Percentiles rank a stretch among this genome's conserved stretches.
Conservation (phyloP, 1,140 invertebrate genomes). For the Nephila pilipes region DNA sequence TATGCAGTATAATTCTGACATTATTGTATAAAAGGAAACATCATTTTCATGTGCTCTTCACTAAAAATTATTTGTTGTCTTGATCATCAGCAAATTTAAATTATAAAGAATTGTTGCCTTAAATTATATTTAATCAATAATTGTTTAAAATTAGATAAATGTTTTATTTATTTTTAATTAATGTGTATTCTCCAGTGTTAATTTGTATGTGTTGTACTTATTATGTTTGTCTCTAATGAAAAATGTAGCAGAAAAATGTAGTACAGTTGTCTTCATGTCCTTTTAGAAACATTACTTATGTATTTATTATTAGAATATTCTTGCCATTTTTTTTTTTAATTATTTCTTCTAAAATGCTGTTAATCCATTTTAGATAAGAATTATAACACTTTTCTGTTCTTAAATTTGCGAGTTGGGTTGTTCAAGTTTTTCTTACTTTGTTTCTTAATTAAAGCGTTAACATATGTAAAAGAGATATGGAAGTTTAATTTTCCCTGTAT, state of each 20-base stretch:
- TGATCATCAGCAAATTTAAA: background rate
- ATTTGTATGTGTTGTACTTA: background rate
- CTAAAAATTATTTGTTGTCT: conserved; percentile 31
- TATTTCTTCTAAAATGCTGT: background rate
- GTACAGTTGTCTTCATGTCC: background rate
- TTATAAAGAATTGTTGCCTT: background rate
- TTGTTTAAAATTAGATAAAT: background rate
- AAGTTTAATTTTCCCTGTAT: no score
- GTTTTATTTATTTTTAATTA: background rate
- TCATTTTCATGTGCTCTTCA: conserved; percentile 17
- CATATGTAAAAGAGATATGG: no score
- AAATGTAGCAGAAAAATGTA: background rate
- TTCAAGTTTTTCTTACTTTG: no score
- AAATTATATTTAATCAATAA: background rate
- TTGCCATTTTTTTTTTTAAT: background rate
- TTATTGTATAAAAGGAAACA: conserved; percentile 38
- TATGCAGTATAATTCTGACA: conserved; percentile 48
- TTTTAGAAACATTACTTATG: no score
- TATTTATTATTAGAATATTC: no score
- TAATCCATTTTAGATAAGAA: no score
- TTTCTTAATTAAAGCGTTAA: no score
- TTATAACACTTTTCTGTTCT: no score
- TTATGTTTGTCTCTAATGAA: background rate
- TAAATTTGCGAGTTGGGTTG: no score
- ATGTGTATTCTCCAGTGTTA: background rate